Conservation (phyloP, 1,140 invertebrate genomes). For the Potamilus streckersoni region DNA sequence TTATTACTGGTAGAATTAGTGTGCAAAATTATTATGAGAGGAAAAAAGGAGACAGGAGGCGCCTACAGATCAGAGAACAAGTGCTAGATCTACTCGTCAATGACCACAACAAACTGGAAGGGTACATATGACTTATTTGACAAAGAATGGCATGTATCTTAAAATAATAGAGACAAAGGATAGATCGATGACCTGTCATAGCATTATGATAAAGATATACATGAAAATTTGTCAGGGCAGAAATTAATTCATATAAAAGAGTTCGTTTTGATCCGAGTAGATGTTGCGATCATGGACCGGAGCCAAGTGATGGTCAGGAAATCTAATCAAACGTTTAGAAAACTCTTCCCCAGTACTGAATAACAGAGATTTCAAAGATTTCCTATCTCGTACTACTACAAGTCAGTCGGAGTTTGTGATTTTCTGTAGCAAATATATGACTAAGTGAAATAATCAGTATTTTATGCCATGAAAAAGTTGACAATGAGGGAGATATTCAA, state of each 20-base stretch:
- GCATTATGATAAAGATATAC: slow-evolving; percentile 12
- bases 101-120: slow-evolving; percentile 27
- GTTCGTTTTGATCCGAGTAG: not conserved
- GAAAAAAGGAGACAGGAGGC: not conserved
- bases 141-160: not conserved
- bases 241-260: not conserved
- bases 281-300: not conserved
- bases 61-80: no score
- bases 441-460: no score
- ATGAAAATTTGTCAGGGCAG: not conserved
- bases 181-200: not conserved
- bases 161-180: not conserved
- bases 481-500: no score
- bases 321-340: slow-evolving; percentile 22
- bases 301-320: slow-evolving; percentile 8
- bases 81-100: slow-evolving; percentile 7
- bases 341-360: slow-evolving; percentile 29
- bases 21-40: slow-evolving; percentile 12
- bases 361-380: slow-evolving; percentile 54
- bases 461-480: no score
- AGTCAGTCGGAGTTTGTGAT: slow-evolving; percentile 25
- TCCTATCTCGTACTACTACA: slow-evolving; percentile 13
- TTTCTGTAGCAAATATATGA: slow-evolving; percentile 37
- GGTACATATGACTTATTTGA: not conserved
- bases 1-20: not conserved